phyloP scores from a whole-genome alignment of 2,113 vertebrate genomes.

The Mungos mungo region DNA sequence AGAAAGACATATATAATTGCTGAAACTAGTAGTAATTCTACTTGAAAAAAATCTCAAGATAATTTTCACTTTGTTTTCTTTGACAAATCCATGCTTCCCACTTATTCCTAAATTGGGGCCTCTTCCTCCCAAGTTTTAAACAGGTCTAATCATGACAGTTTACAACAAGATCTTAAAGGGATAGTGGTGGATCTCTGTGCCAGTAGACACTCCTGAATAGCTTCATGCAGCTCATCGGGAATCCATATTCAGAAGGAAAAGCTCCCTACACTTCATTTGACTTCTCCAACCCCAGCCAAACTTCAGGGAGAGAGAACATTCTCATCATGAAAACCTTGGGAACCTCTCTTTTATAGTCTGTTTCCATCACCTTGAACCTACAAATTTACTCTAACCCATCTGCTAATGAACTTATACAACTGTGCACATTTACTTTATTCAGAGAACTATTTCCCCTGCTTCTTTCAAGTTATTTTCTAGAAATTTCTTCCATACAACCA shows the following conservation, averaged over 20 bases:
- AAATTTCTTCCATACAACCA: constrained; percentile 18
- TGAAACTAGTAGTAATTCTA: background rate
- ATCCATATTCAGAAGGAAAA: background rate
- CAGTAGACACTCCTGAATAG: background rate
- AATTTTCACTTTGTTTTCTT: constrained; percentile 37
- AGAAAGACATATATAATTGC: background rate
- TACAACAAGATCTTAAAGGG: background rate
- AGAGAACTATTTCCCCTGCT: background rate
- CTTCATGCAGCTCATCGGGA: background rate
- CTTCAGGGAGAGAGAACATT: background rate
- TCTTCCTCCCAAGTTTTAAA: background rate
- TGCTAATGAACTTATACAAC: background rate
- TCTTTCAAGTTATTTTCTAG: constrained; percentile 8
- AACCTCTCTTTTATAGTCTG: background rate
- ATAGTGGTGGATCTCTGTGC: background rate
- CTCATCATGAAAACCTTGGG: background rate
- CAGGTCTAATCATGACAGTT: background rate
- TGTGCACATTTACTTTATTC: background rate
- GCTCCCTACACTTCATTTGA: background rate
- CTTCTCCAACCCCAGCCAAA: background rate
- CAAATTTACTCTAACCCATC: background rate
- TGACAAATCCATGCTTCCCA: background rate
- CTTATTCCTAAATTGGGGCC: background rate
- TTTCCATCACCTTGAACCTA: background rate
- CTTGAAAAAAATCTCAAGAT: constrained; percentile 8